Percentiles rank a stretch among this genome's conserved stretches.
Evolutionary conservation across 2,797 vertebrate species (phyloP).

Genomic region (Darevskia nairensis): DNA sequence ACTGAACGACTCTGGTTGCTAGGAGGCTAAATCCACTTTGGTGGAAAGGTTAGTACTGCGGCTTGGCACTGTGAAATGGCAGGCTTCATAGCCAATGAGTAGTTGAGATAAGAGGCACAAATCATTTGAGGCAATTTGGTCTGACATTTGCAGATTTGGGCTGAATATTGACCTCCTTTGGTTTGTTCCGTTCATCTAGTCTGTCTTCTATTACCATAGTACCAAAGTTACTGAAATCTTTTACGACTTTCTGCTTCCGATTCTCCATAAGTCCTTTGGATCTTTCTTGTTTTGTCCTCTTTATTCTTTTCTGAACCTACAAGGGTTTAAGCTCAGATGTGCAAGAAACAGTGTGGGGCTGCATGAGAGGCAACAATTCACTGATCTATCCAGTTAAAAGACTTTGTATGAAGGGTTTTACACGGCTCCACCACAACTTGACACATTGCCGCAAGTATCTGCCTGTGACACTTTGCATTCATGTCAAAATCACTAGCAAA

Average conservation of each 20-base stretch:
- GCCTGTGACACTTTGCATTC: background rate
- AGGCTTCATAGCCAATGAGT: background rate
- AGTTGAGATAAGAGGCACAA: conserved; percentile 1
- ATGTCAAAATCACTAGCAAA: background rate
- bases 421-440: background rate
- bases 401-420: too few species aligned
- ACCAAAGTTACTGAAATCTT: background rate
- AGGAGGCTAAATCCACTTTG: conserved; percentile 1
- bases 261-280: background rate
- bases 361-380: background rate
- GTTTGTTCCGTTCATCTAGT: background rate
- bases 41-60: background rate
- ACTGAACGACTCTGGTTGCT: conserved; percentile 2
- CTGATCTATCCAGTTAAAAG: background rate
- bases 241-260: background rate
- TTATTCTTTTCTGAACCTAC: background rate
- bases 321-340: background rate
- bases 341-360: background rate
- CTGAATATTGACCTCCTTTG: background rate
- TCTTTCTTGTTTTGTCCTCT: background rate
- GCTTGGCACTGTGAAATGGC: background rate
- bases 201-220: background rate
- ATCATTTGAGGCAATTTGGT: background rate
- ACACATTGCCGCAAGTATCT: background rate
- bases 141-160: background rate